Base-by-base conservation (phyloP, 2,888 invertebrate species). In the Chalcosyrphus nemorum region DNA sequence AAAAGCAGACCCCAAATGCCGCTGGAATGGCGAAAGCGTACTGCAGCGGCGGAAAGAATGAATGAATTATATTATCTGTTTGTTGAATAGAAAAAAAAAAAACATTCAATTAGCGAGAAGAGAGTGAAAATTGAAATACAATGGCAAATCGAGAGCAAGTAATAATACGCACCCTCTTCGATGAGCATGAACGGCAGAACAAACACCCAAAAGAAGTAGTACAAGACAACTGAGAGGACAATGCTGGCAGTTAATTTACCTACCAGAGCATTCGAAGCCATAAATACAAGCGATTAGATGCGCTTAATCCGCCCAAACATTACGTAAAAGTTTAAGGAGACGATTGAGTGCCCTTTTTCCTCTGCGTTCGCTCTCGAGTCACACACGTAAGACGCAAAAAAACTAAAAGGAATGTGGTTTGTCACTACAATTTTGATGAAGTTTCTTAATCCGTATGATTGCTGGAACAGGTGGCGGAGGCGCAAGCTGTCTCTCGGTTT, bases 161-260 rank as follows among this genome's bases (percentile, higher is more conserved):
- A n/a, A n/a, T n/a, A n/a, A n/a, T n/a, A 88, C 89, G 88, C 88
- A 92, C 95, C 93, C 92, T 93, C 92, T 88, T 93, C 93, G 86
- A 93, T 92, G 66, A 93, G 92, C 87, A 95, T 93, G 88, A 95
- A 95, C 1, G 95, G 95, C 87, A 95, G 92, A 52, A 94, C 93
- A 75, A 95, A 93, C 15, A 95, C 91, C 95, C 95, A 95, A 74
- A 94, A 90, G 35, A 94, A 93, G 84, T 94, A 93, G 87, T 94
- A 92, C 0, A 93, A 86, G 87, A 94, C 94, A 68, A 93, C 87
- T 9, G 92, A 88, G 4, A 92, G 89, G 3, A 93, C 93, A 2
- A 92, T 87, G 80, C 93, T 92, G 86, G 95, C 91, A 86, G 94
- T 91, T 59, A 93, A 86, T 91, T 93, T 93, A 61, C 95, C 95